Evolutionary conservation across 2,888 invertebrate genomes (phyloP).

Genomic region (Alloplasta piceator): DNA sequence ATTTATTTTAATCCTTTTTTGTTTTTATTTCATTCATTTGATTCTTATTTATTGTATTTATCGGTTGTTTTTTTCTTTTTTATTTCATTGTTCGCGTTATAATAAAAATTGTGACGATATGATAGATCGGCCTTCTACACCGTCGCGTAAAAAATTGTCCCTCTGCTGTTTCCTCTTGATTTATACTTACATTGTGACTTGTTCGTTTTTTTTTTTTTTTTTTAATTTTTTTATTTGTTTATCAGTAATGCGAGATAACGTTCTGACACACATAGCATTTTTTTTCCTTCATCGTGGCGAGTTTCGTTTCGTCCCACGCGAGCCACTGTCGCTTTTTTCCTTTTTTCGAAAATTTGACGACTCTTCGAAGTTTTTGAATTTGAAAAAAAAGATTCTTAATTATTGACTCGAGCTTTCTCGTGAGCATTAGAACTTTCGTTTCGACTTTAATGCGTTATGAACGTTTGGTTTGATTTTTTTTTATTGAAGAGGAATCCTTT

Average conservation of each 20-base stretch:
- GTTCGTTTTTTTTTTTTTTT: constrained; percentile 32
- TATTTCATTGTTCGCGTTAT: constrained; percentile 68
- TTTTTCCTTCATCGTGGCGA: constrained; percentile 7
- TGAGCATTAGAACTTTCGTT: no score
- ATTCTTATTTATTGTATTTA: constrained; percentile 71
- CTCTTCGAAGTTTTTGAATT: background rate
- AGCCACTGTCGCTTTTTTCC: no score
- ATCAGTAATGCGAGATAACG: constrained; percentile 37
- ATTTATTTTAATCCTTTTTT: constrained; percentile 55
- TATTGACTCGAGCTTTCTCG: background rate
- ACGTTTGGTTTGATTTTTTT: constrained; percentile 11
- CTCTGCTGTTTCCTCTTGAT: constrained; percentile 41
- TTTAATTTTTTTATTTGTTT: no score
- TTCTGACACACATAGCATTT: constrained; percentile 14
- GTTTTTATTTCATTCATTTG: constrained; percentile 42
- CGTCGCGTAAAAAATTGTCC: constrained; percentile 68
- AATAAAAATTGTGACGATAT: constrained; percentile 78
- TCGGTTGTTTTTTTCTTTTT: constrained; percentile 66
- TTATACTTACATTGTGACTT: constrained; percentile 51
- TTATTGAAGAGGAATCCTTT: constrained; percentile 6
- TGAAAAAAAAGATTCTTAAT: background rate
- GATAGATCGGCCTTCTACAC: constrained; percentile 72
- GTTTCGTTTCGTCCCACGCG: constrained; percentile 36
- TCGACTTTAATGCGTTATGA: background rate
- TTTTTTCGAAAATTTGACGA: background rate